Base-by-base conservation (phyloP, 2,888 invertebrate species). In the Calliphora vomitoria region DNA sequence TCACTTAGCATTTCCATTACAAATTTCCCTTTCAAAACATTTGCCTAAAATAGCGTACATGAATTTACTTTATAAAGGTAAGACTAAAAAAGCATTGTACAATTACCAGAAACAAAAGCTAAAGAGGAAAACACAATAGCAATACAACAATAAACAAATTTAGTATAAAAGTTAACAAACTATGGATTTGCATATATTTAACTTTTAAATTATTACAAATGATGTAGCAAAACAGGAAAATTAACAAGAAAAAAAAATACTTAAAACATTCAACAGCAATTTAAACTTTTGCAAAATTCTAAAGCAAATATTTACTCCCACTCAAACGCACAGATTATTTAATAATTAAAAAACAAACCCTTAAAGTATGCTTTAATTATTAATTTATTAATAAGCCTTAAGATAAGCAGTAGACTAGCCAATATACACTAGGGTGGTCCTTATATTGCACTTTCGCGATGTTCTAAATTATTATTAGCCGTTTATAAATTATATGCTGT, bases 281-380 rank as follows among this genome's bases (percentile, higher is more conserved):
- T 66, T 10, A 11, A 53, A 58, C 18, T 60, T 58, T 58, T 10
- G 10, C 20, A 55, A 55, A 20, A 44, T 44, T 3, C 11, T 53
- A 35, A 62, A 15, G 41, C 20, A 5, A 44, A 44, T 25, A 15
- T 44, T 20, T 10, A 44, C 10, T 44, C 44, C 20, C 11, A n/a
- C 44, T 11, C 44, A 18, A 44, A 60, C 15, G 31, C 4, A 62
- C 0, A 38, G 25, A 76, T 60, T 76, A 69, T 41, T 41, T 35
- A 82, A 71, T 76, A 82, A 76, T 85, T 79, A 69, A 76, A 76
- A 62, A 41, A 38, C 11, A 74, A 66, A 44, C 41, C 38, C 69
- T 58, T 6, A 11, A 76, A 71, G 62, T 84, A 50, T 72, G 66
- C 58, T 60, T 58, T 55, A 66, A 64, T 74, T 79, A 84, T 50